Evolutionary conservation across 2,113 vertebrate species (phyloP).

Genomic region (Bambusicola thoracicus): DNA sequence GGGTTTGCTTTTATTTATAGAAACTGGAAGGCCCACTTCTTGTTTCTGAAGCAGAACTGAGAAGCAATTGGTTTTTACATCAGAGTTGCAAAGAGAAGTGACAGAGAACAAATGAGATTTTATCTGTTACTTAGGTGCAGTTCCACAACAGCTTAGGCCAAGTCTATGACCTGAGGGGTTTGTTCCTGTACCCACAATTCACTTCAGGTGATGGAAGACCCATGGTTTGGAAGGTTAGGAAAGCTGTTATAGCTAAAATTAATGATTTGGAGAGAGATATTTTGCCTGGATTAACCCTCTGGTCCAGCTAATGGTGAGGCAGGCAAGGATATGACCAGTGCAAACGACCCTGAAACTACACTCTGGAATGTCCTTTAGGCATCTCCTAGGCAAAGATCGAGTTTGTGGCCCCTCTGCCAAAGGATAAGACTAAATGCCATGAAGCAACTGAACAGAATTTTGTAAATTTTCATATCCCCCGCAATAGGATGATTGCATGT

Average conservation of each 20-base stretch:
- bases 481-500: neutral
- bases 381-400: neutral
- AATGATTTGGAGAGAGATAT: neutral
- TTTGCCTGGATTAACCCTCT: neutral
- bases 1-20: neutral
- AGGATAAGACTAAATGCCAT: neutral
- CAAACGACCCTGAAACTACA: neutral
- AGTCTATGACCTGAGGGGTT: neutral
- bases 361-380: neutral
- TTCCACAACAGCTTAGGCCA: neutral
- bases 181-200: neutral
- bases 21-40: neutral
- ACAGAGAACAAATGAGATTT: neutral
- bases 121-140: neutral
- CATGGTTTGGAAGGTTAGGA: neutral
- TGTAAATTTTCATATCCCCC: neutral
- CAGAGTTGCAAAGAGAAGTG: neutral
- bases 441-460: neutral
- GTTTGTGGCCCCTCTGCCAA: neutral
- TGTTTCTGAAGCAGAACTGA: constrained; percentile 34
- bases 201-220: fast-evolving
- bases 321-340: neutral
- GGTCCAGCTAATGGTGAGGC: neutral
- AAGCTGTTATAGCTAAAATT: neutral
- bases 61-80: neutral